These are phyloP conservation scores for Python bivittatus DNA, from an alignment of 2,113 vertebrate genomes.

Conservation along the genomic window DNA sequence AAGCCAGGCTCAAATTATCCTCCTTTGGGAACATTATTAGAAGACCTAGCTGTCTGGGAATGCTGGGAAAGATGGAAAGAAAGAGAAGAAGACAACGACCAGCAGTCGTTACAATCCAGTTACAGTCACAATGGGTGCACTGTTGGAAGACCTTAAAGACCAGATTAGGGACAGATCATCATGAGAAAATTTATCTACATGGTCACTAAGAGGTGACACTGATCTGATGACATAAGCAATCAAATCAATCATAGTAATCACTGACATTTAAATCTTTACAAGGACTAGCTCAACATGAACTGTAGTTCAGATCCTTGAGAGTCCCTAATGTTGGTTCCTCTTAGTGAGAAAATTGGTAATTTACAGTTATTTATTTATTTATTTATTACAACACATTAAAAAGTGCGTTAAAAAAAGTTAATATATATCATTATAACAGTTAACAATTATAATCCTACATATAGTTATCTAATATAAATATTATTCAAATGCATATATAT, in stretches of 20 bases:
- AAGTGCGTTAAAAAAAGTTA: too few species aligned
- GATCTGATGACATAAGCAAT: neutral
- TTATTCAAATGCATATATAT: too few species aligned
- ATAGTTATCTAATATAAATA: too few species aligned
- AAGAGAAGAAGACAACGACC: neutral
- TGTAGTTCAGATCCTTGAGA: neutral
- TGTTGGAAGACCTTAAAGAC: neutral
- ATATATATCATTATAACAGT: too few species aligned
- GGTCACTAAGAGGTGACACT: neutral
- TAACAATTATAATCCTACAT: too few species aligned
- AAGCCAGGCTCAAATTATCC: neutral
- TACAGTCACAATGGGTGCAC: neutral
- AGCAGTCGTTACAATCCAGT: neutral
- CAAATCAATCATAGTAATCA: neutral
- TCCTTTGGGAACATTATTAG: neutral
- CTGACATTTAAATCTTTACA: neutral
- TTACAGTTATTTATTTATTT: too few species aligned
- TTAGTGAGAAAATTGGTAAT: neutral
- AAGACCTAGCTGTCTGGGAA: neutral
- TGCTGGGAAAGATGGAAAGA: neutral
- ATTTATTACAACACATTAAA: too few species aligned
- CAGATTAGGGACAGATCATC: neutral
- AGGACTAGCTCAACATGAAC: neutral
- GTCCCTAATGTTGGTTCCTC: neutral
- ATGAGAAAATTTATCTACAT: neutral